These are phyloP conservation scores for Nomada lathburiana DNA, from an alignment of 2,888 invertebrate genomes.

Conservation along the genomic window DNA sequence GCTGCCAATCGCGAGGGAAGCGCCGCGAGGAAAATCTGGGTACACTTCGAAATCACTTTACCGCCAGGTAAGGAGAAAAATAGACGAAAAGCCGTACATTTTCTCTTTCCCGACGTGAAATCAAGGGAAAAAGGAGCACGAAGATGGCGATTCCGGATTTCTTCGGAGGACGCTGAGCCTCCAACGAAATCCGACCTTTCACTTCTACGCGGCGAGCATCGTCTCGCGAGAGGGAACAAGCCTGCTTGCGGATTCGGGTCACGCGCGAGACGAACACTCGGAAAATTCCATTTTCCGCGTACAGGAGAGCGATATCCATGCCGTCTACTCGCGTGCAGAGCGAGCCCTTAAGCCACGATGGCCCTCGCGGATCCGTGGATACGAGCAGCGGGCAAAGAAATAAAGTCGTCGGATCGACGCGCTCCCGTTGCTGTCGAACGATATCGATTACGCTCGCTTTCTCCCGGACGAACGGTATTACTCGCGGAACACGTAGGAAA, in stretches of 20 bases:
- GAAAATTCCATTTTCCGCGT: constrained; percentile 66
- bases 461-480: constrained; percentile 13
- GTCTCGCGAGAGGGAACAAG: constrained; percentile 38
- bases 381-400: constrained; percentile 13
- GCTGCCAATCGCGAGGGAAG: no score
- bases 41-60: background rate
- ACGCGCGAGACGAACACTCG: constrained; percentile 62
- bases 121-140: background rate
- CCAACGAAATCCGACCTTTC: constrained; percentile 57
- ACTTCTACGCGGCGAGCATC: constrained; percentile 53
- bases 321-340: constrained; percentile 12
- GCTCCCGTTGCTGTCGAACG: background rate
- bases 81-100: background rate
- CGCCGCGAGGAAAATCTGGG: background rate
- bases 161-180: constrained; percentile 11
- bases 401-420: constrained; percentile 26
- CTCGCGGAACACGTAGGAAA: constrained; percentile 2
- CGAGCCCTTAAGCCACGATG: constrained; percentile 16
- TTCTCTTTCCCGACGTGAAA: background rate
- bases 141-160: constrained; percentile 28
- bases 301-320: constrained; percentile 42
- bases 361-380: constrained; percentile 18
- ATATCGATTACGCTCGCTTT: constrained; percentile 41
- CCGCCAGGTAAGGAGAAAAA: background rate
- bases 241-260: constrained; percentile 51